Base-by-base conservation (phyloP, 2,888 invertebrate genomes). In the Cabera pusaria region DNA sequence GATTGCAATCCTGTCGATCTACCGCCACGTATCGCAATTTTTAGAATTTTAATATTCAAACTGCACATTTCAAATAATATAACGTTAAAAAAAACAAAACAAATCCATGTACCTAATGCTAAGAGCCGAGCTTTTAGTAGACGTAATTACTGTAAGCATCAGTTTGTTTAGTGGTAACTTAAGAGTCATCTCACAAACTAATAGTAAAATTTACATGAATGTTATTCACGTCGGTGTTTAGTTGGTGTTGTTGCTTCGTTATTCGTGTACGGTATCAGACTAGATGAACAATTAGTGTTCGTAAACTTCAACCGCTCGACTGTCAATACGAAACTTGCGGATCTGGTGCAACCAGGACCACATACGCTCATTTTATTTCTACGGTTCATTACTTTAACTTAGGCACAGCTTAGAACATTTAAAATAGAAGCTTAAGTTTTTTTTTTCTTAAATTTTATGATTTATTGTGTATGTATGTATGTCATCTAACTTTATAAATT, bases 181-280 rank as follows among this genome's bases (percentile, higher is more conserved):
- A 69, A 60, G 60, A 72, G 56, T 67, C 65, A 66, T 59, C 63
- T 71, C 72, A 14, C 14, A 14, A 14, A 14, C 14, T 59, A 59
- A 62, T 31, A 25, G 21, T 26, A 16, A n/a, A n/a, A 21, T 24
- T 26, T 41, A 21, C 31, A 37, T 41, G 25, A 39, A 41, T 43
- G 38, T 47, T 53, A 49, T 52, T 64, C 58, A 63, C 70, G 55
- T 85, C 61, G 72, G 65, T 84, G 84, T 84, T 86, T 82, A 86
- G 85, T 87, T 83, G 80, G 71, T 84, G 86, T 85, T 82, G 83
- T 84, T 61, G 83, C 84, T 84, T 83, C 64, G 60, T 68, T 64
- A 69, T 51, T 51, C 43, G 42, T 74, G 69, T 76, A 62, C 64
- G 58, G 66, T 77, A 72, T 77, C 73, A 57, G 60, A 66, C 59